Conservation (phyloP, 1,140 invertebrate species). For the Euura lappo region DNA sequence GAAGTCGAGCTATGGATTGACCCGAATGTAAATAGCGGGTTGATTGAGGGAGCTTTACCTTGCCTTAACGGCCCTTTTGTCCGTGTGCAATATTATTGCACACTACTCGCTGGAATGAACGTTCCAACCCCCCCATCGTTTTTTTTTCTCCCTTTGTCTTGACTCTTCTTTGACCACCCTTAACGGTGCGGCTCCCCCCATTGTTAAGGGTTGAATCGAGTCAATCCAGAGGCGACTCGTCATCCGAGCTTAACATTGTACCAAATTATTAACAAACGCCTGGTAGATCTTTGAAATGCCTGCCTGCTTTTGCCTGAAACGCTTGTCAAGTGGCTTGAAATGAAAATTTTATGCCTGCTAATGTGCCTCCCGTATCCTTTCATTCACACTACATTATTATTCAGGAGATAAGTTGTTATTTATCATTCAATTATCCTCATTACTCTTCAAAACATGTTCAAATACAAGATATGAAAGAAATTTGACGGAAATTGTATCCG, state of each 20-base stretch:
- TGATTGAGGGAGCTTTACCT: neutral
- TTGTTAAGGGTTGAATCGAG: neutral
- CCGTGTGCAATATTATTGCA: too few species aligned
- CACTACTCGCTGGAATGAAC: too few species aligned
- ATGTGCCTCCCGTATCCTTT: conserved; percentile 4
- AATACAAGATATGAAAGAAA: too few species aligned
- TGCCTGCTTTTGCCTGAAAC: conserved; percentile 38
- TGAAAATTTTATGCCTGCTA: neutral
- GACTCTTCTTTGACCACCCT: neutral
- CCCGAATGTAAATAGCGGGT: neutral
- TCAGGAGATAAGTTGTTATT: neutral
- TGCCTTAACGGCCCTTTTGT: neutral
- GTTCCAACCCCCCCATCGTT: neutral
- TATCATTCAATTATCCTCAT: neutral
- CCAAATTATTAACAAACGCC: neutral
- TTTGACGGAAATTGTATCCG: too few species aligned
- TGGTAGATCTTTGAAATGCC: conserved; percentile 11
- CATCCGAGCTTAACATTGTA: neutral
- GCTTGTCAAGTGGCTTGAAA: conserved; percentile 23
- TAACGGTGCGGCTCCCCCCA: too few species aligned
- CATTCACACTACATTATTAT: neutral
- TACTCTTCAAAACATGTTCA: neutral
- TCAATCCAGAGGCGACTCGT: conserved; percentile 1
- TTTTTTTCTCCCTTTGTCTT: neutral
- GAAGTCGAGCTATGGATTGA: neutral